Percentiles rank a stretch among this genome's conserved stretches.
These are phyloP conservation scores for Microcaecilia unicolor DNA, from an alignment of 2,797 vertebrate species.

Conservation along the genomic window DNA sequence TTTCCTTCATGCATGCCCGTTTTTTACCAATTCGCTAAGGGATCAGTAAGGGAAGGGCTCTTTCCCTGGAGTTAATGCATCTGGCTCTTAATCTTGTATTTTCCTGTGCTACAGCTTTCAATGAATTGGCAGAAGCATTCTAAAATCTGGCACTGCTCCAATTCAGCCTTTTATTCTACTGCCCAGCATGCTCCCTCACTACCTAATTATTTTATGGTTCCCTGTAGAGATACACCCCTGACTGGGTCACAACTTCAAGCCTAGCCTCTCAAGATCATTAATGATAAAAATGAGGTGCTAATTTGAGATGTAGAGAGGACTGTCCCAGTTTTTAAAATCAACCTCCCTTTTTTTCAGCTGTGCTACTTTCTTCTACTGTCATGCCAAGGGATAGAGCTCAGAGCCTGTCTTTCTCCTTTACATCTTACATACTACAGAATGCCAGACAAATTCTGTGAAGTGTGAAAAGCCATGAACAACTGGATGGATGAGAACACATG, in stretches of 20 bases:
- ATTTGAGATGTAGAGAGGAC: constrained; percentile 5
- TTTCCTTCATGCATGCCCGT: no score
- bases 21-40: no score
- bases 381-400: no score
- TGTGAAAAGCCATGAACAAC: constrained; percentile 27
- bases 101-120: no score
- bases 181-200: not conserved
- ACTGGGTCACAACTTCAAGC: not conserved
- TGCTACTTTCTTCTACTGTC: not conserved
- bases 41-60: no score
- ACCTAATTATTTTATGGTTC: not conserved
- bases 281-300: not conserved
- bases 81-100: no score
- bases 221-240: not conserved
- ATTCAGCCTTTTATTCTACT: no score
- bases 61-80: no score
- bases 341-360: constrained; percentile 3
- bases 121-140: no score
- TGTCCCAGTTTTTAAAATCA: constrained; percentile 19
- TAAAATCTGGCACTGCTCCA: no score
- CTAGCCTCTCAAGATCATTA: not conserved
- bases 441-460: constrained; percentile 25
- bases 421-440: constrained; percentile 11
- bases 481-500: constrained; percentile 24
- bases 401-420: no score